Percentiles rank a stretch among this genome's conserved stretches.
phyloP scores from a whole-genome alignment of 2,888 invertebrate species.

The Fissipunctia ypsillon region DNA sequence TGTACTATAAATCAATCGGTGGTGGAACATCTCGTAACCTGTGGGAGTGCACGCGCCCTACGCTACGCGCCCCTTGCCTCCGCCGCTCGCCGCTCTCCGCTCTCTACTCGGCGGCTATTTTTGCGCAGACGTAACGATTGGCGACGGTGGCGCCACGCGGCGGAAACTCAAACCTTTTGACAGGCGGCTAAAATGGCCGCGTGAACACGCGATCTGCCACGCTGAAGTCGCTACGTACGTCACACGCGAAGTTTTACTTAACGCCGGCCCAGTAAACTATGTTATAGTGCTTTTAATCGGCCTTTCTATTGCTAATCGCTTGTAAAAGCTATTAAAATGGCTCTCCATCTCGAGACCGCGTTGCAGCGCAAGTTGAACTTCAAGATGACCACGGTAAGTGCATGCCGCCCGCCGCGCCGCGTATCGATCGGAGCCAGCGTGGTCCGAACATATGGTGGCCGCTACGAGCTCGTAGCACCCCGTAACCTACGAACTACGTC shows the following conservation, averaged over 20 bases:
- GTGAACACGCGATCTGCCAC: conserved; percentile 88
- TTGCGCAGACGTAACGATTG: conserved; percentile 87
- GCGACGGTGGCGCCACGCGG: conserved; percentile 82
- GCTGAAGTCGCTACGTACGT: conserved; percentile 83
- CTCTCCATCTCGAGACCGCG: conserved; percentile 88
- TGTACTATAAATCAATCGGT: conserved; percentile 86
- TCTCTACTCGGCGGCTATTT: conserved; percentile 73
- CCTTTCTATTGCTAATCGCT: conserved; percentile 73
- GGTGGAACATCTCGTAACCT: conserved; percentile 78
- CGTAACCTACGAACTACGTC: conserved; percentile 75
- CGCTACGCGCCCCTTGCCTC: conserved; percentile 65
- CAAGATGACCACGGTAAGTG: conserved; percentile 90
- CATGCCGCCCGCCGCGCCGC: conserved; percentile 81
- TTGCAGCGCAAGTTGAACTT: conserved; percentile 90
- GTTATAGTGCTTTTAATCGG: conserved; percentile 82
- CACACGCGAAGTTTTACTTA: conserved; percentile 85
- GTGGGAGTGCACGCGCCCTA: conserved; percentile 65
- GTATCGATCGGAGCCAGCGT: conserved; percentile 87
- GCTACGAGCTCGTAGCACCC: conserved; percentile 80
- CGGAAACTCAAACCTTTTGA: conserved; percentile 81
- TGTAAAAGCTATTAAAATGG: conserved; percentile 78
- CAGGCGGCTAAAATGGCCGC: conserved; percentile 89
- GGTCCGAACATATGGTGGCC: conserved; percentile 88
- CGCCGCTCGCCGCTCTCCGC: conserved; percentile 47
- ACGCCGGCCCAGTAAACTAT: conserved; percentile 81